Evolutionary conservation across 2,113 vertebrate species (phyloP).

Genomic region (Ctenomys sociabilis): DNA sequence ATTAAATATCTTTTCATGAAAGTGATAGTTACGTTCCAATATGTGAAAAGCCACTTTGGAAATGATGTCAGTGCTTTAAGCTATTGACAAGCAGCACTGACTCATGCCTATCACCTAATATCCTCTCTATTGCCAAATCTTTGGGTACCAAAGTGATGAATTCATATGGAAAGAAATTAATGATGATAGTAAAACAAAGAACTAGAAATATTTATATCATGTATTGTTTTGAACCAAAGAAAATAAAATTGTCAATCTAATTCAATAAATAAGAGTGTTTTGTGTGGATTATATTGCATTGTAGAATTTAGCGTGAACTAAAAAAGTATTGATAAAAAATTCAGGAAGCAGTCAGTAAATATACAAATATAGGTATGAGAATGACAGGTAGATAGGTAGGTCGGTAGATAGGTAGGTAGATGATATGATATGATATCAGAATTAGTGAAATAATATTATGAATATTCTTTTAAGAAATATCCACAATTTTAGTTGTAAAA

Average conservation of each 20-base stretch:
- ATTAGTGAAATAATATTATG: not conserved
- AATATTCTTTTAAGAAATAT: not conserved
- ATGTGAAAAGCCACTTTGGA: not conserved
- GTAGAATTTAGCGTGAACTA: not conserved
- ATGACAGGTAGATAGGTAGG: not conserved
- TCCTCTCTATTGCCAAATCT: constrained; percentile 32
- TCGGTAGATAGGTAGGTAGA: not conserved
- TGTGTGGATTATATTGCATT: not conserved
- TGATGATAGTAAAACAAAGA: constrained; percentile 42
- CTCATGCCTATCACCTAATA: not conserved
- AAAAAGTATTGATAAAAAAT: not conserved
- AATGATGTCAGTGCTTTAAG: constrained; percentile 26
- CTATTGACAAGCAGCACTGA: constrained; percentile 42
- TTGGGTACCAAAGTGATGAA: not conserved
- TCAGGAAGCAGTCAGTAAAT: not conserved
- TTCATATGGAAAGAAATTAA: constrained; percentile 33
- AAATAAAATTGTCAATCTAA: not conserved
- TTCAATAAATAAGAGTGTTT: not conserved
- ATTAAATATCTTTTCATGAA: constrained; percentile 65
- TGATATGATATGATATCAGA: not conserved
- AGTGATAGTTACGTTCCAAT: constrained; percentile 40
- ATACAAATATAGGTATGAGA: not conserved
- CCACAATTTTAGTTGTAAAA: not conserved
- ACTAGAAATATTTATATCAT: not conserved
- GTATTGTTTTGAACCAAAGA: not conserved